Conservation (phyloP, 2,888 invertebrate species). For the Keiferia lycopersicella region DNA sequence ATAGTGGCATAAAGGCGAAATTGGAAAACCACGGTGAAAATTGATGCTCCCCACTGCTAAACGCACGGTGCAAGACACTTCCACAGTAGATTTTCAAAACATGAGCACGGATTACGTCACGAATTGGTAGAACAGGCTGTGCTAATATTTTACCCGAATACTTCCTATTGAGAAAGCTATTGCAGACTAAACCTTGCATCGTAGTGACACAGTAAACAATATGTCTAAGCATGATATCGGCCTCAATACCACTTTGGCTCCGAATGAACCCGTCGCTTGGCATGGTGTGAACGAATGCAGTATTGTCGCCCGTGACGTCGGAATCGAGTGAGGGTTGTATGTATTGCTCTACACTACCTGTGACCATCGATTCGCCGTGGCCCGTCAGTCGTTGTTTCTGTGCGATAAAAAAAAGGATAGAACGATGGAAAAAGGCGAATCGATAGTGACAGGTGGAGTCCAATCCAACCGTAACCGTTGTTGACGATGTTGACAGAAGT, state of each 20-base stretch:
- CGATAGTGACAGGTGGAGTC: neutral
- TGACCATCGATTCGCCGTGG: too few species aligned
- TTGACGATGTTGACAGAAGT: conserved; percentile 38
- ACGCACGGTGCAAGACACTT: conserved; percentile 41
- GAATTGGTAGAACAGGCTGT: conserved; percentile 5
- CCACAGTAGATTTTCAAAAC: conserved; percentile 16
- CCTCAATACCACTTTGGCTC: neutral
- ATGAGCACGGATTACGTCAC: conserved; percentile 10
- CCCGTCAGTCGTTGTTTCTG: too few species aligned
- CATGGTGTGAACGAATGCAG: conserved; percentile 11
- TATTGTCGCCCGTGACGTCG: neutral
- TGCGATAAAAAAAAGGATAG: too few species aligned
- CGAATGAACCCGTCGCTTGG: neutral
- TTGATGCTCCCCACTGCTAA: conserved; percentile 51
- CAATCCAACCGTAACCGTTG: neutral
- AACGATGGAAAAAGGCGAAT: neutral
- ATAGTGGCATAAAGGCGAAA: conserved; percentile 71
- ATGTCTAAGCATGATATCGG: neutral
- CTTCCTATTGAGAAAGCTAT: neutral
- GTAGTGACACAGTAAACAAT: neutral
- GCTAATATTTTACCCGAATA: neutral
- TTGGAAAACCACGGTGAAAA: conserved; percentile 50
- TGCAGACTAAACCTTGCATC: neutral
- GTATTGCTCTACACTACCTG: too few species aligned
- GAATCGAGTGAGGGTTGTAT: too few species aligned